Evolutionary conservation across 2,113 vertebrate species (phyloP).

Genomic region (Myocastor coypus): DNA sequence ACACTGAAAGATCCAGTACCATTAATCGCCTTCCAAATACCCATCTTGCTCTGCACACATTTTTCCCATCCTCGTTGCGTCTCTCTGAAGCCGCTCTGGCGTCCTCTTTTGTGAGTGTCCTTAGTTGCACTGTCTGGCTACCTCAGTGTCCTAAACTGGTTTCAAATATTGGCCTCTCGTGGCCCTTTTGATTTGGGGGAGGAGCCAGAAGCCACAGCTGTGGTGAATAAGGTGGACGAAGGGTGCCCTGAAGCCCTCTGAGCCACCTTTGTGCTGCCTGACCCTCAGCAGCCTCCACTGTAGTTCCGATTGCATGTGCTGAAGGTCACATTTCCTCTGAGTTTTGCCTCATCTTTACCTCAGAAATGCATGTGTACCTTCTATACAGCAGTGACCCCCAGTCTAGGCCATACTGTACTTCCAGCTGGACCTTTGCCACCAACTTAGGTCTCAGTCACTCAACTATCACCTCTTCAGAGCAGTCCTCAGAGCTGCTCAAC

Average conservation of each 20-base stretch:
- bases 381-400: background rate
- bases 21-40: background rate
- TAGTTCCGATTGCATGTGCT: background rate
- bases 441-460: background rate
- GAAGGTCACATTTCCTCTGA: background rate
- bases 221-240: background rate
- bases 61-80: background rate
- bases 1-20: background rate
- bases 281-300: background rate
- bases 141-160: background rate
- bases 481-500: background rate
- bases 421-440: background rate
- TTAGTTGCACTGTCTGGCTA: background rate
- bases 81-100: background rate
- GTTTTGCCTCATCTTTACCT: background rate
- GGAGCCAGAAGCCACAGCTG: background rate
- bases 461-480: constrained; percentile 37
- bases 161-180: background rate
- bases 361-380: background rate
- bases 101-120: background rate
- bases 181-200: background rate
- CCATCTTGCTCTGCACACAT: background rate
- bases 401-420: background rate
- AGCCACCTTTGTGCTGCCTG: background rate
- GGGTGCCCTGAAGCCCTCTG: background rate